Evolutionary conservation across 2,113 vertebrate genomes (phyloP).

Genomic region (Baryphthengus martii): DNA sequence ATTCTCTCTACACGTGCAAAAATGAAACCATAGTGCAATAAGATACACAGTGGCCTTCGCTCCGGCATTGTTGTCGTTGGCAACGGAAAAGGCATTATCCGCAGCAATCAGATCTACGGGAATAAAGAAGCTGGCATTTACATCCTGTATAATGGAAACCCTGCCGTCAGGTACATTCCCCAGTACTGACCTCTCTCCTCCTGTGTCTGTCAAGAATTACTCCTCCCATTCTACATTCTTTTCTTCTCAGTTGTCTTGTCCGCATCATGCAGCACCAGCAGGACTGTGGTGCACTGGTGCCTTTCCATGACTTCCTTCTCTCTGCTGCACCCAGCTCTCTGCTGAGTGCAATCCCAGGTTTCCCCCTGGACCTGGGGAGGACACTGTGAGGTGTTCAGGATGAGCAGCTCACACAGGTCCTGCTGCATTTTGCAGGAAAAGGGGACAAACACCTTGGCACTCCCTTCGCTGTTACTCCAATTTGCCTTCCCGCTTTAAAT

Average conservation of each 20-base stretch:
- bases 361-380: neutral
- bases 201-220: neutral
- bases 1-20: slow-evolving; percentile 7
- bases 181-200: neutral
- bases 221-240: neutral
- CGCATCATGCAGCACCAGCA: neutral
- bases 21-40: slow-evolving; percentile 81
- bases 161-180: slow-evolving; percentile 83
- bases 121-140: slow-evolving; percentile 95
- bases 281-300: neutral
- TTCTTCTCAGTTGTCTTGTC: neutral
- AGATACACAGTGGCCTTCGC: slow-evolving; percentile 90
- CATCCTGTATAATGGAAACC: slow-evolving; percentile 90
- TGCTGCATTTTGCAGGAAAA: neutral
- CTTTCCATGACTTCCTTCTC: neutral
- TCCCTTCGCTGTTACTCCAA: neutral
- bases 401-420: neutral
- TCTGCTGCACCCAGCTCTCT: neutral
- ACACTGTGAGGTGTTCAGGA: neutral
- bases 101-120: slow-evolving; percentile 90
- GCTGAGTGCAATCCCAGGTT: neutral
- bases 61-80: slow-evolving; percentile 89
- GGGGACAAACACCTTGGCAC: rapidly evolving
- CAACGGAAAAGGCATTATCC: slow-evolving; percentile 88
- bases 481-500: neutral